Base-by-base conservation (phyloP, 1,140 invertebrate species). In the Laupala kohalensis region DNA sequence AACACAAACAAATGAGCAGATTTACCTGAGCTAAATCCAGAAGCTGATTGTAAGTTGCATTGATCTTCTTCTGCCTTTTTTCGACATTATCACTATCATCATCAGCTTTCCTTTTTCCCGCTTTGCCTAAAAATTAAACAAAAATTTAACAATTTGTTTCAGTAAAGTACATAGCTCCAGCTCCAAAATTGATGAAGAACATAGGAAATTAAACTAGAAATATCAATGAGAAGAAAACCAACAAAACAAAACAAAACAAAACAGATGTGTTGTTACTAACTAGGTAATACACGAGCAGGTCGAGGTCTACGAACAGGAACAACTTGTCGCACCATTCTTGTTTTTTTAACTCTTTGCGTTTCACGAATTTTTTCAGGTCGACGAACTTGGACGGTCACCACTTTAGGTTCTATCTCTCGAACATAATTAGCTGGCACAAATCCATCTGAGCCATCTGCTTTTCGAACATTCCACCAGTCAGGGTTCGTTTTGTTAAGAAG, bases 361-460 rank as follows among this genome's bases (percentile, higher is more conserved):
- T 90, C 88, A 71, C 87, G 88, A 0, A 97, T 89, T 76, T 92
- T 93, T 75, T 95, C 91, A 0, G 91, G 89, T 73, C 90, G 89
- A 64, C 90, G 88, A 0, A 94, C 90, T 78, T 93, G 89, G 26
- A 95, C 92, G 80, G 91, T 86, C 25, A 73, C 71, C 2, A 94
- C 86, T 77, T 95, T 91, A 0, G 94, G 92, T 74, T 96, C 95
- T 65, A 97, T 89, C 81, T 98, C 94, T 27, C 90, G 87, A 0
- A 99, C 94, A 81, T 99, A 99, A 81, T 98, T 98, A 0, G 96
- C 95, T 0, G 97, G 97, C 2, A 98, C 96, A 82, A 98, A 99
- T 13, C 97, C 97, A 77, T 98, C 96, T 0, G 88, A 87, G 0
- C 95, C 92, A 77, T 95, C 94, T 0, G 87, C 86, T 83, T 96